phyloP scores from a whole-genome alignment of 2,113 vertebrate genomes.

The Ictalurus furcatus region DNA sequence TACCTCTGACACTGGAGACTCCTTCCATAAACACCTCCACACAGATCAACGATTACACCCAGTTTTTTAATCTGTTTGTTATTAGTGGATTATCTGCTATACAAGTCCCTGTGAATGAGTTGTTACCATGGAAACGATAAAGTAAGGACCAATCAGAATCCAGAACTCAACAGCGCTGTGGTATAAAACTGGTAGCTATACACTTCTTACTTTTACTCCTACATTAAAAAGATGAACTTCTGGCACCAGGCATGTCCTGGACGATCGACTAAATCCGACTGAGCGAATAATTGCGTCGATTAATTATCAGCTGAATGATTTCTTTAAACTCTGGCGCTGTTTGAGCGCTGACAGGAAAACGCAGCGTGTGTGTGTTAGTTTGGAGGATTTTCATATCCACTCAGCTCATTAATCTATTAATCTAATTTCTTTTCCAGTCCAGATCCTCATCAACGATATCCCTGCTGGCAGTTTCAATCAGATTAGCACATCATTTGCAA shows the following conservation, averaged over 20 bases:
- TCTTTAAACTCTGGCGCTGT: neutral
- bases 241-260: neutral
- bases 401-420: slow-evolving; percentile 60
- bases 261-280: neutral
- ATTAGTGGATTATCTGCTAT: neutral
- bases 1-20: neutral
- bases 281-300: neutral
- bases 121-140: neutral
- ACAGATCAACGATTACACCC: neutral
- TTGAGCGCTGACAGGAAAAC: neutral
- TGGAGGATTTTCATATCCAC: slow-evolving; percentile 49
- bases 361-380: slow-evolving; percentile 43
- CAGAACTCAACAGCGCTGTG: neutral
- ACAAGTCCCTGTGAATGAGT: neutral
- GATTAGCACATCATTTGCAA: slow-evolving; percentile 55
- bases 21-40: neutral
- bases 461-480: slow-evolving; percentile 44
- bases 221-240: neutral
- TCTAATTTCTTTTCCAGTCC: slow-evolving; percentile 55
- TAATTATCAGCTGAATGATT: neutral
- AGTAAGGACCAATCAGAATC: neutral
- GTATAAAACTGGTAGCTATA: neutral
- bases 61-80: neutral
- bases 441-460: slow-evolving; percentile 53
- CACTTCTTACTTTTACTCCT: neutral